Conservation (phyloP, 2,888 invertebrate species). For the Geotrupes spiniger region DNA sequence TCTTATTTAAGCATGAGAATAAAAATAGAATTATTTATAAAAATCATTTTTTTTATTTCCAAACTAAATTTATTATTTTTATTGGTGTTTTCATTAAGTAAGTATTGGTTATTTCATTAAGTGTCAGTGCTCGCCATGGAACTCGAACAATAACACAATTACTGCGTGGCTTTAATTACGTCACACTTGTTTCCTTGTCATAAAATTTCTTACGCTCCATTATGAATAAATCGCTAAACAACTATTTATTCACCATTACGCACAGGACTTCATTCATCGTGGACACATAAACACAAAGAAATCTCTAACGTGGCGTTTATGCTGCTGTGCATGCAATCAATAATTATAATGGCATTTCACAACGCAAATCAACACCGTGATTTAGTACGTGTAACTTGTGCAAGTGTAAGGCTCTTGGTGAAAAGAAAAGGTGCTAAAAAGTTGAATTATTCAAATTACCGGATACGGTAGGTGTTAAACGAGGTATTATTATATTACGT, state of each 20-base stretch:
- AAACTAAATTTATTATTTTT: no score
- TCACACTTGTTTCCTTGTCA: conserved; percentile 1
- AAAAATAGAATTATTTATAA: no score
- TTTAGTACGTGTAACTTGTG: no score
- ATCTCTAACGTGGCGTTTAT: conserved; percentile 10
- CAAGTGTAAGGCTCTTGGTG: neutral
- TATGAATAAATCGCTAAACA: conserved; percentile 11
- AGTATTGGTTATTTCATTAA: no score
- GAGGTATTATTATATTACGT: conserved; percentile 1
- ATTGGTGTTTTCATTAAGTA: no score
- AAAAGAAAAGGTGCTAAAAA: conserved; percentile 7
- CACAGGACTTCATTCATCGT: conserved; percentile 13
- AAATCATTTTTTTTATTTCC: no score
- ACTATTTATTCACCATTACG: conserved; percentile 10
- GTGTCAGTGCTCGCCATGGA: no score
- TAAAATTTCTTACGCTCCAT: conserved; percentile 1
- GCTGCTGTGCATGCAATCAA: conserved; percentile 13
- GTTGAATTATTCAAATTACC: conserved; percentile 16
- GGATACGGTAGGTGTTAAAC: conserved; percentile 14
- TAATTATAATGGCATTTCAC: conserved; percentile 17
- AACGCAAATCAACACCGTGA: neutral
- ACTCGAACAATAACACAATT: no score
- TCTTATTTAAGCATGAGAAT: no score
- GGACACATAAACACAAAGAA: conserved; percentile 14
- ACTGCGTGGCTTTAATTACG: no score